Evolutionary conservation across 2,888 invertebrate species (phyloP), one percentile per base, ranked within the genome.

Genomic region (Dynastes tityus): DNA sequence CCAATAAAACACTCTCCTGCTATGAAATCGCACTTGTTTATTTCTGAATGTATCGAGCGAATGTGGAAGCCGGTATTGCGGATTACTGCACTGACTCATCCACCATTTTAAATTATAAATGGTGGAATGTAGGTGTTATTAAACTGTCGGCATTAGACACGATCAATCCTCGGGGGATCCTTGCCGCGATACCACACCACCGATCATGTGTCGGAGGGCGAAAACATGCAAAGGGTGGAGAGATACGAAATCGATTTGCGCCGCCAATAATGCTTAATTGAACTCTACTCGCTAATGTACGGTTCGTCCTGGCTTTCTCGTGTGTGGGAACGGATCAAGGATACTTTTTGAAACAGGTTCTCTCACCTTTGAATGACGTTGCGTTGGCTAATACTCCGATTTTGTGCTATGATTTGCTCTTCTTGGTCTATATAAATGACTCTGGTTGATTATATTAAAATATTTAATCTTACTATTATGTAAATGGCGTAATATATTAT

Each of bases 171-270:
- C 8, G 29, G 81, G 82, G 8, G 45, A 6, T 82, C 61, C 3
- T 81, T 81, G 81, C 84, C 84, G 82, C 85, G 82, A 82, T 45
- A 8, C 45, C 45, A 11, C 45, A 83, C 55, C 85, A 84, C 85
- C 85, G 84, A 85, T 85, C 85, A 85, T 84, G 83, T 84, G 85
- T 85, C 83, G 81, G 82, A 80, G 83, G 82, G 82, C 78, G 84
- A 83, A 85, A 85, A 85, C 85, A 85, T 84, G 85, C 84, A 85
- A 85, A 85, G 84, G 85, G 85, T 81, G 85, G 85, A 85, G 84
- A 84, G 81, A 79, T 80, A 78, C 82, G 79, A 80, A 83, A 84
- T 84, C 85, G 84, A 84, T 84, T 81, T 74, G 61, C 78, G 76
- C 77, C 37, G 80, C 82, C 45, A 45, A 45, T 82, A 83, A 84